Percentiles rank a stretch among this genome's conserved stretches.
Evolutionary conservation across 2,888 invertebrate species (phyloP).

Genomic region (Antheraea assamensis): DNA sequence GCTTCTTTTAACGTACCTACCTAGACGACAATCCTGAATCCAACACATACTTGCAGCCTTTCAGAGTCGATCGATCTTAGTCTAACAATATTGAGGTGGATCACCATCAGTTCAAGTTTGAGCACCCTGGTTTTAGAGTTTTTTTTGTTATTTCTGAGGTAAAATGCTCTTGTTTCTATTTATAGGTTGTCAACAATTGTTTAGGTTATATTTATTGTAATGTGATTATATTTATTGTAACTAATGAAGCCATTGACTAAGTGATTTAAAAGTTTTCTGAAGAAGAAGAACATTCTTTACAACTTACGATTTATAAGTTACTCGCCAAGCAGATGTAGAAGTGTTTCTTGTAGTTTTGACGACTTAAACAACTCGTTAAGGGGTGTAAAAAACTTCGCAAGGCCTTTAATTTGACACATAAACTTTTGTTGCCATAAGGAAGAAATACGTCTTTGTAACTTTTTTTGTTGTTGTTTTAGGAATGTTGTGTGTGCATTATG

Average conservation of each 20-base stretch:
- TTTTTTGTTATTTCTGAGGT: too few relatives aligned
- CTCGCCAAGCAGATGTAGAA: conserved; percentile 24
- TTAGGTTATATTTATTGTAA: too few relatives aligned
- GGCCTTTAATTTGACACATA: conserved; percentile 52
- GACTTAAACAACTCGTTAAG: conserved; percentile 52
- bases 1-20: too few relatives aligned
- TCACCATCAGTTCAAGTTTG: too few relatives aligned
- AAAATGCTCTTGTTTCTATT: too few relatives aligned
- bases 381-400: conserved; percentile 42
- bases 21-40: too few relatives aligned
- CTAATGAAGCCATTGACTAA: background rate
- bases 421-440: conserved; percentile 46
- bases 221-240: background rate
- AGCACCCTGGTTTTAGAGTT: too few relatives aligned
- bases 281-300: background rate
- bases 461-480: background rate
- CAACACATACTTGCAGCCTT: too few relatives aligned
- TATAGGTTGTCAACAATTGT: background rate
- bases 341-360: conserved; percentile 45
- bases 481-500: background rate
- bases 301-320: background rate
- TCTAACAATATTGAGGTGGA: too few relatives aligned
- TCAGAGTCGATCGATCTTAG: too few relatives aligned
- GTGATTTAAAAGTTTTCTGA: background rate
- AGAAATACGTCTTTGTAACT: conserved; percentile 39